phyloP scores from a whole-genome alignment of 2,888 invertebrate species.

The Orthonychiurus folsomi region DNA sequence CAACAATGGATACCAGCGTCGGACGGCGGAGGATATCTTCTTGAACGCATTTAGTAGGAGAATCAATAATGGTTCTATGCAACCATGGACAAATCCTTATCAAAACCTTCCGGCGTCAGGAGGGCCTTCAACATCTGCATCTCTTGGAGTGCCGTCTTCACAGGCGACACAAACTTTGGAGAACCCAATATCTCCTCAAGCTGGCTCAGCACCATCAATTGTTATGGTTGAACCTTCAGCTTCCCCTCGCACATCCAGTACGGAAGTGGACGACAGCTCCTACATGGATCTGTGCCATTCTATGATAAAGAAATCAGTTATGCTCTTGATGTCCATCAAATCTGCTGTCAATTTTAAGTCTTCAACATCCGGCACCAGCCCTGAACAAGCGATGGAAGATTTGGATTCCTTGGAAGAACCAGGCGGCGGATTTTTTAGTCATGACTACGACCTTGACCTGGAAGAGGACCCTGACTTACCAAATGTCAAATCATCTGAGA shows the following conservation, averaged over 20 bases:
- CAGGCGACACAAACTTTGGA: not conserved
- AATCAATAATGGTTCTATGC: too few relatives aligned
- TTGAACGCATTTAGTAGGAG: too few relatives aligned
- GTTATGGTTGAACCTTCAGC: not conserved
- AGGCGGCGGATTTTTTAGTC: conserved; percentile 8
- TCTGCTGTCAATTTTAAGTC: conserved; percentile 41
- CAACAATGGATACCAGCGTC: conserved; percentile 42
- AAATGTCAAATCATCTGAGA: conserved; percentile 23
- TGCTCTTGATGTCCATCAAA: conserved; percentile 49
- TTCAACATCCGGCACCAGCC: not conserved
- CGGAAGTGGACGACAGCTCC: not conserved
- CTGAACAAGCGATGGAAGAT: conserved; percentile 9
- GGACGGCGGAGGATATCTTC: conserved; percentile 8
- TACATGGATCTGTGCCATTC: not conserved
- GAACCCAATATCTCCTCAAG: not conserved
- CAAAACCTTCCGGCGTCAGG: too few relatives aligned
- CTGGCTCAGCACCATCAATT: not conserved
- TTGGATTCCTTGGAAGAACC: conserved; percentile 10
- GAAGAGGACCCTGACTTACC: conserved; percentile 9
- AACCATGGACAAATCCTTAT: too few relatives aligned
- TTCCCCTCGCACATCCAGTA: not conserved
- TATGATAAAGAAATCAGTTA: conserved; percentile 48
- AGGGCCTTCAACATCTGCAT: too few relatives aligned
- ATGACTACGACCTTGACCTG: not conserved
- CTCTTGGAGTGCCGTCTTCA: not conserved